Evolutionary conservation across 1,140 invertebrate genomes (phyloP).

Genomic region (Adoxophyes honmai): DNA sequence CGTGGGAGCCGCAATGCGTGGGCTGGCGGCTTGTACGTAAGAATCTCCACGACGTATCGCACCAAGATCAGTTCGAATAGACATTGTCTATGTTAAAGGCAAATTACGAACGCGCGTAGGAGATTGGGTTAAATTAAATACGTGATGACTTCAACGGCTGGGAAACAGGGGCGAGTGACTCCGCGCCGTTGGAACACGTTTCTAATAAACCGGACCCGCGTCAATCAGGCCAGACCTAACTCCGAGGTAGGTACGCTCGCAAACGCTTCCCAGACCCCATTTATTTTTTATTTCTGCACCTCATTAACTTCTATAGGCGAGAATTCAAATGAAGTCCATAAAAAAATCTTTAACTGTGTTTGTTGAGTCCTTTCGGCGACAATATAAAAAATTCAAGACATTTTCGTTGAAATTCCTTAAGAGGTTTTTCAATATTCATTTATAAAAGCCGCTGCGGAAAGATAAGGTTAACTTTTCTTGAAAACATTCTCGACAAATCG

Average conservation of each 20-base stretch:
- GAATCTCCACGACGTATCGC: too few relatives aligned
- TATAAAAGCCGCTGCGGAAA: not conserved
- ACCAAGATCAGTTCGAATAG: too few relatives aligned
- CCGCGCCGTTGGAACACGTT: not conserved
- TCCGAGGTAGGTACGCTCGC: not conserved
- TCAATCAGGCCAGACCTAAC: constrained; percentile 1
- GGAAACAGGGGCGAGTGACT: not conserved
- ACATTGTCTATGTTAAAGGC: too few relatives aligned
- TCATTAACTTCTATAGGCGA: constrained; percentile 11
- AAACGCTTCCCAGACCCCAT: constrained; percentile 8
- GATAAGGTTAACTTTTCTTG: constrained; percentile 7
- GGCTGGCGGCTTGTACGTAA: too few relatives aligned
- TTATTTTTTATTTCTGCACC: constrained; percentile 12
- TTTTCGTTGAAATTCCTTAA: not conserved
- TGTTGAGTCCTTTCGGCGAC: constrained; percentile 5
- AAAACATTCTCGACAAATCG: constrained; percentile 13
- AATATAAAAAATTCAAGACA: constrained; percentile 13
- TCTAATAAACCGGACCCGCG: constrained; percentile 1
- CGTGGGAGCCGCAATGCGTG: too few relatives aligned
- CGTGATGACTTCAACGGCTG: not conserved
- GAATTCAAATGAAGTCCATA: constrained; percentile 1
- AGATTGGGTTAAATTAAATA: constrained; percentile 1
- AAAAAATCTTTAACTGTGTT: constrained; percentile 14
- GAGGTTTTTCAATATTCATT: constrained; percentile 15
- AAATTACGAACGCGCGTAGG: not conserved